These are phyloP conservation scores for Taenaris catops DNA, from an alignment of 2,888 invertebrate genomes.

Conservation along the genomic window DNA sequence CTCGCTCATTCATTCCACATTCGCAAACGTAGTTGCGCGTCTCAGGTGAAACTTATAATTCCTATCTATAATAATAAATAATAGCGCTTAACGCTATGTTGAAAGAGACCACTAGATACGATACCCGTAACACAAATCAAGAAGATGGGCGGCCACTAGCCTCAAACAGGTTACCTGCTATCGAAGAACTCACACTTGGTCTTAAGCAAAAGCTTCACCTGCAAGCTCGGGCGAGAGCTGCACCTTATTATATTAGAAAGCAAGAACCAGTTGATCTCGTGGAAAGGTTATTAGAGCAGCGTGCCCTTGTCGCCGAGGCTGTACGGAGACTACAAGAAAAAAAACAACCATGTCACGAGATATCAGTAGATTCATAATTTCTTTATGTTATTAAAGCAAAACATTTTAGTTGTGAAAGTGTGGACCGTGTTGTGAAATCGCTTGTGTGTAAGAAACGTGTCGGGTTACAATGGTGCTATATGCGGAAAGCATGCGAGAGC, in stretches of 20 bases:
- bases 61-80: slow-evolving; percentile 44
- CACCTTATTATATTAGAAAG: slow-evolving; percentile 75
- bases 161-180: slow-evolving; percentile 62
- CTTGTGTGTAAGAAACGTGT: slow-evolving; percentile 77
- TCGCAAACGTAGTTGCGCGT: slow-evolving; percentile 68
- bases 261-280: slow-evolving; percentile 76
- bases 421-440: slow-evolving; percentile 78
- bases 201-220: slow-evolving; percentile 76
- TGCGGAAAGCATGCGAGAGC: slow-evolving; percentile 72
- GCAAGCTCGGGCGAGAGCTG: slow-evolving; percentile 71
- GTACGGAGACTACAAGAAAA: slow-evolving; percentile 74
- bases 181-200: slow-evolving; percentile 71
- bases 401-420: slow-evolving; percentile 79
- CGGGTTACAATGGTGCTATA: slow-evolving; percentile 80
- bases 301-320: slow-evolving; percentile 76
- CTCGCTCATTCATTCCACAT: slow-evolving; percentile 76
- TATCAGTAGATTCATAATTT: slow-evolving; percentile 72
- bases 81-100: slow-evolving; percentile 47
- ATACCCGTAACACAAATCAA: slow-evolving; percentile 39
- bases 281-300: slow-evolving; percentile 67
- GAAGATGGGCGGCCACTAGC: slow-evolving; percentile 55
- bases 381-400: slow-evolving; percentile 56
- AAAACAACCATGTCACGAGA: slow-evolving; percentile 71
- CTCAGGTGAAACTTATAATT: slow-evolving; percentile 43
- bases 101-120: slow-evolving; percentile 68